Evolutionary conservation across 1,140 invertebrate species (phyloP).

Genomic region (Battus philenor): DNA sequence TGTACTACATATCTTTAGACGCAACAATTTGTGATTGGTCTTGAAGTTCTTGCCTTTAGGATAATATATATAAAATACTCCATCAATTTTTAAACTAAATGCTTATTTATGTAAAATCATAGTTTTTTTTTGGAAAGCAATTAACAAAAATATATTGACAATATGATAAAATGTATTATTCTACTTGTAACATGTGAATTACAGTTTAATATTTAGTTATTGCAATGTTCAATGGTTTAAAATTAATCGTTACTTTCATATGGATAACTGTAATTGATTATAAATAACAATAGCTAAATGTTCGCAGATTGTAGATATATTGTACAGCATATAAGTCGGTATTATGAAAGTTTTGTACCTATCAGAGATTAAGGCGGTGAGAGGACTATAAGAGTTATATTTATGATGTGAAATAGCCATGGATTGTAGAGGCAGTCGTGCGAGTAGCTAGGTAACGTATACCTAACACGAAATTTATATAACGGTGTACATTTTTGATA

Average conservation of each 20-base stretch:
- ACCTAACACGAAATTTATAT: slow-evolving; percentile 75
- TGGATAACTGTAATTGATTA: slow-evolving; percentile 39
- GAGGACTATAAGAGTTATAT: slow-evolving; percentile 63
- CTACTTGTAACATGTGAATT: neutral
- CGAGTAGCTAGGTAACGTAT: slow-evolving; percentile 71
- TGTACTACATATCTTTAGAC: slow-evolving; percentile 46
- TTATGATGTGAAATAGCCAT: slow-evolving; percentile 49
- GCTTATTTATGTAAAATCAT: too few relatives aligned
- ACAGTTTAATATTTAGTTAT: neutral
- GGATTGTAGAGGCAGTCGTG: slow-evolving; percentile 35
- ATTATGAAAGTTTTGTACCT: slow-evolving; percentile 35
- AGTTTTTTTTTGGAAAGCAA: too few relatives aligned
- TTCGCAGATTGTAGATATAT: slow-evolving; percentile 55
- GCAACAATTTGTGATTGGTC: slow-evolving; percentile 22
- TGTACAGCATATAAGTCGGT: slow-evolving; percentile 45
- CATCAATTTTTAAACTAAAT: slow-evolving; percentile 32
- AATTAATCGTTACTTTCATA: slow-evolving; percentile 7
- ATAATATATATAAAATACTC: slow-evolving; percentile 27
- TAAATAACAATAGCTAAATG: slow-evolving; percentile 45
- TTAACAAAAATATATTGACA: too few relatives aligned
- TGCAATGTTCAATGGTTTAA: neutral
- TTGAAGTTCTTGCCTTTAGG: slow-evolving; percentile 43
- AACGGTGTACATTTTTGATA: slow-evolving; percentile 77
- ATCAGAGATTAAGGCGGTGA: slow-evolving; percentile 55
- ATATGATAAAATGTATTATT: too few relatives aligned